Percentiles rank a stretch among this genome's conserved stretches.
These are phyloP conservation scores for Pseudorhombus dupliciocellatus DNA, from an alignment of 2,113 vertebrate species.

Conservation along the genomic window DNA sequence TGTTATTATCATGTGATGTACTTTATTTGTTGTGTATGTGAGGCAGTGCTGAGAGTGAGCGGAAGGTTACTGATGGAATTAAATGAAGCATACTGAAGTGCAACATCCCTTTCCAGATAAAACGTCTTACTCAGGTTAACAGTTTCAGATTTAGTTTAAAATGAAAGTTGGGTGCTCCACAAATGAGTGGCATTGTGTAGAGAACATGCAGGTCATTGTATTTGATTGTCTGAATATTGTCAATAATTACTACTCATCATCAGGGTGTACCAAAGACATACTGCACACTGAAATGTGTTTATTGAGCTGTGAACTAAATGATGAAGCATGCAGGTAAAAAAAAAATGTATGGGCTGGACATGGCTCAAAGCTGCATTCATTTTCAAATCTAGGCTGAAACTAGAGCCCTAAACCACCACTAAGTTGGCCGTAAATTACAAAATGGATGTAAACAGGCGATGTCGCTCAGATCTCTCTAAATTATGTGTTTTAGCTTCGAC, in stretches of 20 bases:
- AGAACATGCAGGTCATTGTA: no score
- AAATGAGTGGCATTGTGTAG: not conserved
- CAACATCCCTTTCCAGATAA: not conserved
- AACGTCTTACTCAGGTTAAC: not conserved
- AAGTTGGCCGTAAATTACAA: not conserved
- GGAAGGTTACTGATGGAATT: not conserved
- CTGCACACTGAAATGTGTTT: no score
- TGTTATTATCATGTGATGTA: not conserved
- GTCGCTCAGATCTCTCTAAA: not conserved
- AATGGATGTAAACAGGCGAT: not conserved
- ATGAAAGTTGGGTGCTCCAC: not conserved
- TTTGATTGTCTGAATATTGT: no score
- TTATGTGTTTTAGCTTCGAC: not conserved
- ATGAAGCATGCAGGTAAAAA: no score
- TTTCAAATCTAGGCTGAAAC: no score
- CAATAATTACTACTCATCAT: no score
- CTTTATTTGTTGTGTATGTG: not conserved
- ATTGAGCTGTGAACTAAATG: no score
- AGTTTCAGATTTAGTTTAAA: not conserved
- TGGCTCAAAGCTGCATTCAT: no score
- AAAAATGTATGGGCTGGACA: no score
- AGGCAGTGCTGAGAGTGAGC: not conserved
- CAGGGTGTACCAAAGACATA: no score
- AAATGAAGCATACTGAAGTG: not conserved
- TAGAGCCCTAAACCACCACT: no score